These are phyloP conservation scores for Camponotus vicinus DNA, from an alignment of 1,140 invertebrate species.

Conservation along the genomic window DNA sequence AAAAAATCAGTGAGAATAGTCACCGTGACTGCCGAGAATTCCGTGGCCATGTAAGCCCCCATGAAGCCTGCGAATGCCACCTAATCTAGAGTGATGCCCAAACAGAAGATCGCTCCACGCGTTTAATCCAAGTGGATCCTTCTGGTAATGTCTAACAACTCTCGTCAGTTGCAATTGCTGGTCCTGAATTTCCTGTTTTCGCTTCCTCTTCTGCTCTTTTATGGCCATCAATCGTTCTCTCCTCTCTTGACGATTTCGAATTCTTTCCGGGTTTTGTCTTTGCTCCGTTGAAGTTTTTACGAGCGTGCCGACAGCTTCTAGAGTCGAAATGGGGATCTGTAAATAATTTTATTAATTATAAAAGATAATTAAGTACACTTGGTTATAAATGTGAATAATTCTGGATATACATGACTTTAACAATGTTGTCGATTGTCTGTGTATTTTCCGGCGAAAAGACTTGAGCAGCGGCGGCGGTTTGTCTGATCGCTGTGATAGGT, in stretches of 20 bases:
- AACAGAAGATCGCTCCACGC: slow-evolving; percentile 65
- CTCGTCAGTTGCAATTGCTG: slow-evolving; percentile 69
- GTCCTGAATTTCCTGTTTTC: slow-evolving; percentile 66
- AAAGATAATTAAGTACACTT: neutral
- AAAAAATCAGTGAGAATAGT: neutral
- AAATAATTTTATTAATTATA: slow-evolving; percentile 34
- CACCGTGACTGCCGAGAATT: slow-evolving; percentile 58
- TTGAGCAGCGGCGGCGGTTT: slow-evolving; percentile 77
- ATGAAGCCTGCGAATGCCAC: slow-evolving; percentile 30
- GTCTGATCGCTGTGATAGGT: slow-evolving; percentile 79
- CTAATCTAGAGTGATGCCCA: slow-evolving; percentile 49
- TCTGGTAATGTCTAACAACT: slow-evolving; percentile 44
- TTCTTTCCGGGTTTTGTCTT: slow-evolving; percentile 52
- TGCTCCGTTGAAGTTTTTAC: slow-evolving; percentile 70
- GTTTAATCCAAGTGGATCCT: slow-evolving; percentile 73
- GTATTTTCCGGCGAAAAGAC: slow-evolving; percentile 76
- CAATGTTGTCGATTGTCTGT: slow-evolving; percentile 73
- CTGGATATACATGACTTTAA: slow-evolving; percentile 74
- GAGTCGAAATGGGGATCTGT: slow-evolving; percentile 80
- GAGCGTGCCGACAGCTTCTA: slow-evolving; percentile 76
- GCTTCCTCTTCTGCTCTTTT: slow-evolving; percentile 60
- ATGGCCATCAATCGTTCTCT: slow-evolving; percentile 52
- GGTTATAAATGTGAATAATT: neutral
- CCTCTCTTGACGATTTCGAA: slow-evolving; percentile 51
- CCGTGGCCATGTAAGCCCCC: slow-evolving; percentile 49